A percentile compares a stretch with the other conserved stretches of the same genome.
Conservation (phyloP, 1,140 invertebrate species). For the Sipha flava region DNA sequence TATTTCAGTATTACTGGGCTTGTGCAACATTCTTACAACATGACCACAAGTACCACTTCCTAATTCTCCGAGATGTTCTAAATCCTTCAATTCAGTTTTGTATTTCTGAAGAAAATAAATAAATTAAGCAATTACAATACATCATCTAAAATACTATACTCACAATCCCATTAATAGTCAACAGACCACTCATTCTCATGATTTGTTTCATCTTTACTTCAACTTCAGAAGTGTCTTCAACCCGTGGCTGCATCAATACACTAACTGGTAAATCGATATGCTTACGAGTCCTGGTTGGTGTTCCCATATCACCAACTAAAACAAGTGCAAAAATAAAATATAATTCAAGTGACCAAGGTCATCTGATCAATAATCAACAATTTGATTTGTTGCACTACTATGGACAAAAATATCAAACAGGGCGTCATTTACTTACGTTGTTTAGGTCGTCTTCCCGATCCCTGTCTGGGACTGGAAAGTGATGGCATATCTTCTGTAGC, state of each 20-base stretch:
- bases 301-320: constrained; percentile 47
- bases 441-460: constrained; percentile 38
- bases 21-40: constrained; percentile 92
- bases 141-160: constrained; percentile 28
- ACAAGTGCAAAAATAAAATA: not conserved
- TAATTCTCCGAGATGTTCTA: constrained; percentile 80
- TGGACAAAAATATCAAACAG: constrained; percentile 1
- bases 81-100: constrained; percentile 74
- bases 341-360: not conserved
- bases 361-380: too few species aligned
- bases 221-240: constrained; percentile 47
- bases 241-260: constrained; percentile 34
- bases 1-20: constrained; percentile 71
- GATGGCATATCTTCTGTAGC: constrained; percentile 46
- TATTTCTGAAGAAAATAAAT: constrained; percentile 50
- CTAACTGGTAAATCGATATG: constrained; percentile 47
- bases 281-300: constrained; percentile 45
- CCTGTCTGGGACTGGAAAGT: constrained; percentile 35
- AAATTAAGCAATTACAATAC: not conserved
- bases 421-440: constrained; percentile 35
- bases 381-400: not conserved
- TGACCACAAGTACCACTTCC: constrained; percentile 96
- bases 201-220: constrained; percentile 69
- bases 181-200: constrained; percentile 71
- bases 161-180: constrained; percentile 66